Percentiles rank a stretch among this genome's conserved stretches.
Conservation (phyloP, 2,888 invertebrate species). For the Mesoligia furuncula region DNA sequence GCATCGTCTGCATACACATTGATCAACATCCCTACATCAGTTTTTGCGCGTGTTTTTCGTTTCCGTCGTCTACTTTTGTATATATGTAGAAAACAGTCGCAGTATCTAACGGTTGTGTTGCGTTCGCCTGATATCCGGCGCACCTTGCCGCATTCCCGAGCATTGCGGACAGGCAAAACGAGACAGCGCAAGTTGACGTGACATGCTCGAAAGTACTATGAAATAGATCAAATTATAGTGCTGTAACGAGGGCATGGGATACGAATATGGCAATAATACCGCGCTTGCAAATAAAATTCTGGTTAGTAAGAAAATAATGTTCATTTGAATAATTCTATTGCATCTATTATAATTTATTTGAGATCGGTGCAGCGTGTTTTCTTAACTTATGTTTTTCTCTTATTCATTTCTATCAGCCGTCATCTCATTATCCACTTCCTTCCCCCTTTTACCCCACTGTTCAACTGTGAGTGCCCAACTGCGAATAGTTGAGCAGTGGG, state of each 20-base stretch:
- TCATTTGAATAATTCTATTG: neutral
- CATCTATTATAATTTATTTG: neutral
- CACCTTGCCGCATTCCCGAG: conserved; percentile 67
- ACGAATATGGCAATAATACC: conserved; percentile 13
- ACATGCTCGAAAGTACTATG: conserved; percentile 30
- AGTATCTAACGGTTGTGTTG: conserved; percentile 58
- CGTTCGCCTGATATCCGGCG: conserved; percentile 69
- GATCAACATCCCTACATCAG: conserved; percentile 26
- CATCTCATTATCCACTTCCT: neutral
- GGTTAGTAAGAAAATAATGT: neutral
- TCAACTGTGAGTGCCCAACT: too few relatives aligned
- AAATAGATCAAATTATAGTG: conserved; percentile 49
- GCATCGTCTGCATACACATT: conserved; percentile 42
- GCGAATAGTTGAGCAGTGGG: too few relatives aligned
- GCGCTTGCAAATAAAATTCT: neutral
- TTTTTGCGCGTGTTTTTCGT: conserved; percentile 47
- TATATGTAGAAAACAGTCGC: conserved; percentile 36
- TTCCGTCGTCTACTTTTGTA: conserved; percentile 14
- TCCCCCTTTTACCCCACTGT: too few relatives aligned
- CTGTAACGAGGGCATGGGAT: neutral
- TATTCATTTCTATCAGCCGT: neutral
- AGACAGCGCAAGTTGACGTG: conserved; percentile 33
- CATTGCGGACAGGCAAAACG: conserved; percentile 49
- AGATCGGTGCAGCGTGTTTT: neutral
- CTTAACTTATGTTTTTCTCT: too few relatives aligned